phyloP scores from a whole-genome alignment of 2,888 invertebrate species.

The Harpalus rubripes region DNA sequence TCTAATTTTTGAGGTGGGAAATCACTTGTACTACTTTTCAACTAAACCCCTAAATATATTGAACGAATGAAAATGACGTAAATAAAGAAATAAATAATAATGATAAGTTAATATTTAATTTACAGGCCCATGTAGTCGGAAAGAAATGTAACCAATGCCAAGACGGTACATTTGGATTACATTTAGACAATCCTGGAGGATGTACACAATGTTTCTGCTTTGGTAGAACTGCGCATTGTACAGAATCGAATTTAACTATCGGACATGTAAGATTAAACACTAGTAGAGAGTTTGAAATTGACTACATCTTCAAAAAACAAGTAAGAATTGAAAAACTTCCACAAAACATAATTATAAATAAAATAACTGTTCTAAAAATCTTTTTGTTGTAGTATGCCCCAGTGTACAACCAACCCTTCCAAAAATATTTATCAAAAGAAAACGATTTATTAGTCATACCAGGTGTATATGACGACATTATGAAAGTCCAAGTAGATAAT shows the following conservation, averaged over 20 bases:
- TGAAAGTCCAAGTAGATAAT: constrained; percentile 78
- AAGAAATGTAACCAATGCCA: constrained; percentile 91
- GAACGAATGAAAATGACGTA: no score
- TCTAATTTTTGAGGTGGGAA: no score
- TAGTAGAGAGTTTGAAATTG: constrained; percentile 75
- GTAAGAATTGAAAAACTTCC: not conserved
- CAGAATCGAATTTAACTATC: constrained; percentile 90
- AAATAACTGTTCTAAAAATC: not conserved
- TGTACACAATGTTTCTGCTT: constrained; percentile 99
- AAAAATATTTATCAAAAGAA: constrained; percentile 60
- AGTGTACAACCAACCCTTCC: constrained; percentile 41
- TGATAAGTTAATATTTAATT: not conserved
- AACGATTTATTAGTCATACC: constrained; percentile 83
- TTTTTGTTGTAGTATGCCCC: constrained; percentile 51
- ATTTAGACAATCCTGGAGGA: constrained; percentile 87
- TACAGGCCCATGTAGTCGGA: constrained; percentile 89
- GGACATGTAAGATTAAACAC: constrained; percentile 85
- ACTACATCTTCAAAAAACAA: constrained; percentile 55
- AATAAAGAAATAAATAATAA: no score
- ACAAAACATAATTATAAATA: not conserved
- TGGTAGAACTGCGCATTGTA: constrained; percentile 89
- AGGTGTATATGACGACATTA: constrained; percentile 79
- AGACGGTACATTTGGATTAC: constrained; percentile 92
- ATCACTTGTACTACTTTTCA: no score
- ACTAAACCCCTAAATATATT: no score